phyloP scores from a whole-genome alignment of 2,797 vertebrate species.

The Mus caroli region DNA sequence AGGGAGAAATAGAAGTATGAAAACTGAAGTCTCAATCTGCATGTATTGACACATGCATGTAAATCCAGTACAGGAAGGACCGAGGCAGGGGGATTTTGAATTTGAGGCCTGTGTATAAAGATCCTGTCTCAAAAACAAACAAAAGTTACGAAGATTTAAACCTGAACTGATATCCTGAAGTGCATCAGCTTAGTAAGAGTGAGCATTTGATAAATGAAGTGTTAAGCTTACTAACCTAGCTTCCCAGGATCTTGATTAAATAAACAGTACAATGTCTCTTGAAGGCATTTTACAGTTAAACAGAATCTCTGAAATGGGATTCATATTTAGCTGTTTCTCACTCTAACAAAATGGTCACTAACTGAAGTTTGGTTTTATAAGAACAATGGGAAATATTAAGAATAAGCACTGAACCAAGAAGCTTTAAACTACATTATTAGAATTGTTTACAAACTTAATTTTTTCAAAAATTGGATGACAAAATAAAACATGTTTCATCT shows the following conservation, averaged over 20 bases:
- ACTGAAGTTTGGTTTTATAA: not conserved
- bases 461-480: conserved; percentile 1
- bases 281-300: not conserved
- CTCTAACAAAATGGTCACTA: not conserved
- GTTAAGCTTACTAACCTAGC: not conserved
- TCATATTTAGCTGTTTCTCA: not conserved
- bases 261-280: not conserved
- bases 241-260: conserved; percentile 19
- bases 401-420: not conserved
- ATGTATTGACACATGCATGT: not conserved
- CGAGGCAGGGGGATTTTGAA: not conserved
- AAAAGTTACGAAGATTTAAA: conserved; percentile 40
- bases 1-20: conserved; percentile 8
- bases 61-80: not conserved
- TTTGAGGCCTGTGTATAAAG: not conserved
- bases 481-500: conserved; percentile 23
- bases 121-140: not conserved
- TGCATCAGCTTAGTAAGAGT: conserved; percentile 7
- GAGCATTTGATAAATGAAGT: conserved; percentile 23
- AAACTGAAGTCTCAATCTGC: not conserved
- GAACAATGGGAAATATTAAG: not conserved
- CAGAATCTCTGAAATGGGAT: not conserved
- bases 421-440: not conserved
- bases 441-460: conserved; percentile 21
- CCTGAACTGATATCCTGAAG: not conserved